Evolutionary conservation across 53 echinoderm and acorn worm species (phyloP).

Genomic region (Paelopatides confundens): DNA sequence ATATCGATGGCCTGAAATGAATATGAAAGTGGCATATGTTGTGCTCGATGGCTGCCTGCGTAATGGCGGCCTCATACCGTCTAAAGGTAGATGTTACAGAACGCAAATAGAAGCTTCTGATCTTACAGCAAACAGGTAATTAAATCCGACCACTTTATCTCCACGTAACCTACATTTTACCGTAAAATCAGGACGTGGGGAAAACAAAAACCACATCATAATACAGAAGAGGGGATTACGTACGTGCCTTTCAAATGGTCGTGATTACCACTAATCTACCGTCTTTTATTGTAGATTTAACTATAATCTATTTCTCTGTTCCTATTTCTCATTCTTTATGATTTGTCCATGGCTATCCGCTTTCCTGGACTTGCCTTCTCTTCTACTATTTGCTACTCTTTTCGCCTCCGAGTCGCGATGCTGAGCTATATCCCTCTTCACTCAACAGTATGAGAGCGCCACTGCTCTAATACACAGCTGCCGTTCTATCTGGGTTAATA

Average conservation of each 20-base stretch:
- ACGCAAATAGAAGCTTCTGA: neutral
- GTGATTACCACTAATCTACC: slow-evolving; percentile 8
- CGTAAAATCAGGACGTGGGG: slow-evolving; percentile 19
- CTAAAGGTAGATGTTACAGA: neutral
- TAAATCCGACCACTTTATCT: slow-evolving; percentile 5
- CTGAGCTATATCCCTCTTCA: no score
- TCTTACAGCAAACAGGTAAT: slow-evolving; percentile 32
- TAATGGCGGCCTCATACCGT: neutral
- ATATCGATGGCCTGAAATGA: no score
- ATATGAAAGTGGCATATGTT: no score
- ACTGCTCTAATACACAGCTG: neutral
- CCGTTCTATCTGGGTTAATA: slow-evolving; percentile 38
- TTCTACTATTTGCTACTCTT: no score
- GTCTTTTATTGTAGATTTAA: neutral
- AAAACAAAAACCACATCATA: slow-evolving; percentile 16
- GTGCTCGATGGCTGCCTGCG: neutral
- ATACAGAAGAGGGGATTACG: neutral
- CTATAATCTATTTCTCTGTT: slow-evolving; percentile 7
- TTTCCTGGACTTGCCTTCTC: neutral
- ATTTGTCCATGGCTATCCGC: slow-evolving; percentile 21
- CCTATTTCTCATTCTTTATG: neutral
- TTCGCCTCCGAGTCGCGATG: no score
- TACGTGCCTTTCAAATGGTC: neutral
- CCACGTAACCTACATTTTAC: slow-evolving; percentile 16
- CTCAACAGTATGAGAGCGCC: neutral